Evolutionary conservation across 2,113 vertebrate genomes (phyloP), one percentile per base, ranked within the genome.

Genomic region (Athene noctua): DNA sequence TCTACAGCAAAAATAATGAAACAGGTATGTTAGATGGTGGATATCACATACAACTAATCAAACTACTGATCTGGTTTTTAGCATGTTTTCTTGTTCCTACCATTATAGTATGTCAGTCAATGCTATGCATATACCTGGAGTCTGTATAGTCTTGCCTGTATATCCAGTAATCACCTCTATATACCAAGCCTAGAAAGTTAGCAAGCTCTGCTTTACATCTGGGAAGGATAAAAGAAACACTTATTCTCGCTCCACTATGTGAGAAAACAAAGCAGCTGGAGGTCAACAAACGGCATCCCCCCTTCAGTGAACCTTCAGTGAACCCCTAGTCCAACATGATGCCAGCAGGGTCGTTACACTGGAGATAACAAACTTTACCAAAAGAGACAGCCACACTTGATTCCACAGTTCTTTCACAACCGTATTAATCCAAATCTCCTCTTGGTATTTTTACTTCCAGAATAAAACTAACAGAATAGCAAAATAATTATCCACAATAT

Each of bases 221-320:
- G 73, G 80, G 86, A 87, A 90, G 66, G 46, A 92, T 81, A 91
- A 91, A 92, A 95, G 90, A 84, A 92, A 75, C 72, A 93, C 59
- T 90, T 94, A 82, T 85, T 91, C 78, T 95, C 7, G 3, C 90
- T 94, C 23, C 23, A 87, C 67, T 94, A 25, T 8, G 7, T 82
- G 75, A 68, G 92, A 95, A 88, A 95, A 94, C 83, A 96, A 95
- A 97, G 94, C 73, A 92, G 70, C 61, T 74, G 51, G 77, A 94
- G 92, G 94, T 94, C 92, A 97, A 75, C 54, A 88, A 94, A 95
- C 55, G 77, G 78, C 89, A 94, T 88, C 32, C 29, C 80, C 68
- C 25, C 4, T 88, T 88, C 94, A 95, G 88, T 87, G 94, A 96
- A 95, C 92, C 95, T 81, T 95, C 66, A 77, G 6, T 89, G 80